Evolutionary conservation across 1,140 invertebrate genomes (phyloP).

Genomic region (Atta texana): DNA sequence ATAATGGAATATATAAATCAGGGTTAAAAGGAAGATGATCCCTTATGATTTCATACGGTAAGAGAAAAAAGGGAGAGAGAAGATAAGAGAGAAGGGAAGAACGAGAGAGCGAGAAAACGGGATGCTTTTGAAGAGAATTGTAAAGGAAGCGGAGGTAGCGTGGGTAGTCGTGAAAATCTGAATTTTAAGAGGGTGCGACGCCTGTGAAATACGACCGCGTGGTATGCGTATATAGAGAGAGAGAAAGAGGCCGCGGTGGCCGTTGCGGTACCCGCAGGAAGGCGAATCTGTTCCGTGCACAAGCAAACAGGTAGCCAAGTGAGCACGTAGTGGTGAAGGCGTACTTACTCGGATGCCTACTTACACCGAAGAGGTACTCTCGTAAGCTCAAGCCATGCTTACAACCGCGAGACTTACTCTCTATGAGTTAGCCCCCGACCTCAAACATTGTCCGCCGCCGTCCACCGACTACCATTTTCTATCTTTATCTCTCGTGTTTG

Average conservation of each 20-base stretch:
- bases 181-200: constrained; percentile 72
- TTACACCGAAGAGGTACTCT: constrained; percentile 61
- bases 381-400: constrained; percentile 27
- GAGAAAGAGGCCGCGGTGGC: constrained; percentile 5
- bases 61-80: background rate
- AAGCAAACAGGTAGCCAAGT: constrained; percentile 18
- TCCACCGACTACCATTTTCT: constrained; percentile 50
- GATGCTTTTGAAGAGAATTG: constrained; percentile 45
- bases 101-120: background rate
- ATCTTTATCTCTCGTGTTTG: constrained; percentile 11
- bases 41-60: constrained; percentile 25
- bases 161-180: constrained; percentile 65
- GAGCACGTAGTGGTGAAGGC: constrained; percentile 31
- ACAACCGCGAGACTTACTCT: constrained; percentile 63
- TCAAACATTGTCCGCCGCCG: constrained; percentile 49
- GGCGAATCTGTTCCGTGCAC: constrained; percentile 61
- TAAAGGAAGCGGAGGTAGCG: constrained; percentile 52
- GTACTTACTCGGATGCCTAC: constrained; percentile 35
- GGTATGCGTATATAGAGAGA: constrained; percentile 25
- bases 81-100: background rate
- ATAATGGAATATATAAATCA: constrained; percentile 42
- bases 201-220: constrained; percentile 68
- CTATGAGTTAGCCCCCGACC: constrained; percentile 19
- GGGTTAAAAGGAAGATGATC: background rate
- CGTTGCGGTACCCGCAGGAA: constrained; percentile 47